A percentile compares a stretch with the other conserved stretches of the same genome.
These are phyloP conservation scores for Alethe castanea DNA, from an alignment of 2,113 vertebrate species.

Conservation along the genomic window DNA sequence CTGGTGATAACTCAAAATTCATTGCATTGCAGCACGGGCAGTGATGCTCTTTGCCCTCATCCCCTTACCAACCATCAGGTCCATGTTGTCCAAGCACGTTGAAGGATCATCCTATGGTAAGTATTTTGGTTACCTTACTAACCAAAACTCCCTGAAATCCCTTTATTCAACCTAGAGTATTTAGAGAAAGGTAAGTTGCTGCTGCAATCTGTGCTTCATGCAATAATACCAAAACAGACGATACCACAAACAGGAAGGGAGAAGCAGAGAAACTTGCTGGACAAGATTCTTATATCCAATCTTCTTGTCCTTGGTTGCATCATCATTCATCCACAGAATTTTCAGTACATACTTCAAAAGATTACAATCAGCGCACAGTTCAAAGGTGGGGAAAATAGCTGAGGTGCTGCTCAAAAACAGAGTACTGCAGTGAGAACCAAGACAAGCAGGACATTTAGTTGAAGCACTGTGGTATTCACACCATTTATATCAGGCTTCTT, in stretches of 20 bases:
- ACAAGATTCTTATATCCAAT: background rate
- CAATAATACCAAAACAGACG: background rate
- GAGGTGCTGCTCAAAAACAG: background rate
- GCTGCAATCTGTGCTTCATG: background rate
- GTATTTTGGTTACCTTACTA: background rate
- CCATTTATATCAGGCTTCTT: background rate
- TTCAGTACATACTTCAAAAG: background rate
- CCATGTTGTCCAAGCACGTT: constrained; percentile 88
- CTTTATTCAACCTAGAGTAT: background rate
- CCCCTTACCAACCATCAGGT: constrained; percentile 89
- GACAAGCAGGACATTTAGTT: background rate
- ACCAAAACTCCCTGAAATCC: background rate
- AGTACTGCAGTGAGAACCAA: background rate
- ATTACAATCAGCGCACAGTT: background rate
- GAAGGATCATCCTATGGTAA: constrained; percentile 85
- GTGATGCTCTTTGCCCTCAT: constrained; percentile 90
- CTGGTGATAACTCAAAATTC: background rate
- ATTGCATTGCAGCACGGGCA: constrained; percentile 79
- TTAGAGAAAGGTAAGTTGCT: background rate
- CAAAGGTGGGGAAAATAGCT: background rate
- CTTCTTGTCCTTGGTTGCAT: background rate
- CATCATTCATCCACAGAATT: background rate
- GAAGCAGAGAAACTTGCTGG: background rate
- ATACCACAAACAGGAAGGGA: background rate
- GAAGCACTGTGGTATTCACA: background rate